phyloP scores from a whole-genome alignment of 2,888 invertebrate species.

The Idaea straminata region DNA sequence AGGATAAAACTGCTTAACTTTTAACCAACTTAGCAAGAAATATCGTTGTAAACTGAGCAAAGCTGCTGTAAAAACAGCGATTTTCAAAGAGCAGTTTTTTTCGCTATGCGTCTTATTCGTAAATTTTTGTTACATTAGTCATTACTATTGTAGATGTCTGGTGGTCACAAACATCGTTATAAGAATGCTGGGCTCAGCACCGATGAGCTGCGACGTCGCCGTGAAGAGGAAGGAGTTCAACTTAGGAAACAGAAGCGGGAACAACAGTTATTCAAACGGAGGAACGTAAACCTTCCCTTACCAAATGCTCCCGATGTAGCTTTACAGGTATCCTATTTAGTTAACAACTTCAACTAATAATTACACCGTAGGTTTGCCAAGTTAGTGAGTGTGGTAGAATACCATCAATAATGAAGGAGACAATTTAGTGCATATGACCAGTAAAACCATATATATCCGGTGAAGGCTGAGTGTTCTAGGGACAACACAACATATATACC shows the following conservation, averaged over 20 bases:
- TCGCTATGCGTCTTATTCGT: background rate
- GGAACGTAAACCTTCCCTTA: constrained; percentile 86
- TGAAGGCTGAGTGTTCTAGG: no score
- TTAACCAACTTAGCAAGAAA: background rate
- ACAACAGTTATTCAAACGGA: constrained; percentile 94
- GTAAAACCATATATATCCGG: no score
- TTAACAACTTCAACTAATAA: no score
- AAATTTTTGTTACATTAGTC: background rate
- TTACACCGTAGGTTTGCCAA: no score
- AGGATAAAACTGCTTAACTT: background rate
- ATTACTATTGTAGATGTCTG: constrained; percentile 84
- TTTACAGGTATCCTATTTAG: constrained; percentile 49
- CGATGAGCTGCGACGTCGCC: constrained; percentile 92
- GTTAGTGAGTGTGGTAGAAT: no score
- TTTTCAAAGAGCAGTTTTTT: constrained; percentile 5
- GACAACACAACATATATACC: no score
- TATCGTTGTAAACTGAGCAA: background rate
- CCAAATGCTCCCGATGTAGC: constrained; percentile 61
- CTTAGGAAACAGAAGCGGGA: constrained; percentile 97
- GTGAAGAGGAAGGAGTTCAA: constrained; percentile 98
- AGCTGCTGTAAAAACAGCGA: no score
- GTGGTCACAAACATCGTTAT: constrained; percentile 93
- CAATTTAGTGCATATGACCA: no score
- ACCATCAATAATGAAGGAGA: no score
- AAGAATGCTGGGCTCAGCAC: constrained; percentile 96